phyloP scores from a whole-genome alignment of 2,888 invertebrate genomes.

The Heliconius erato region DNA sequence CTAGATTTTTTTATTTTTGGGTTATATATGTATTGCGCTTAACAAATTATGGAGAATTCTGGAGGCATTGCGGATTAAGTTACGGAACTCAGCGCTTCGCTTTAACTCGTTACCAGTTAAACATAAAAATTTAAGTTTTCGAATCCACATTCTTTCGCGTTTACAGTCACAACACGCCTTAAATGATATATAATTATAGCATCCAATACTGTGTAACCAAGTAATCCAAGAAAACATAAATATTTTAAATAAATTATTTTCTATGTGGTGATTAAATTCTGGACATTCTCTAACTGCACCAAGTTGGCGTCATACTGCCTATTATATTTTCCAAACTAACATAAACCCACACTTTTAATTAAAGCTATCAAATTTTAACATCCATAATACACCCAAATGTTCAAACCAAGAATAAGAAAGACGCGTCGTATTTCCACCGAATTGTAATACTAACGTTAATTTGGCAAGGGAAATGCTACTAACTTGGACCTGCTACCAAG shows the following conservation, averaged over 20 bases:
- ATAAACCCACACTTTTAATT: background rate
- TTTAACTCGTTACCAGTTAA: too few species aligned
- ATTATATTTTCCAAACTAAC: background rate
- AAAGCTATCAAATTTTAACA: conserved; percentile 4
- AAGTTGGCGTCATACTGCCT: background rate
- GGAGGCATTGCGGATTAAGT: too few species aligned
- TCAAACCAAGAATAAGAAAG: conserved; percentile 32
- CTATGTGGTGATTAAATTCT: background rate
- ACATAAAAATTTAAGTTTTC: too few species aligned
- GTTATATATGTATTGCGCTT: too few species aligned
- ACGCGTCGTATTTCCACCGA: conserved; percentile 43
- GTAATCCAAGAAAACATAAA: background rate
- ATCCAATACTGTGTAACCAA: too few species aligned
- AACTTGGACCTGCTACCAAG: conserved; percentile 49
- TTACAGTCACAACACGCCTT: too few species aligned
- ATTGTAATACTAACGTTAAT: conserved; percentile 52
- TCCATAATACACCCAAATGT: conserved; percentile 21
- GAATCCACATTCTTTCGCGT: too few species aligned
- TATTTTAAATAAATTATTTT: too few species aligned
- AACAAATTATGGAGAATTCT: too few species aligned
- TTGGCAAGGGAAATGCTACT: conserved; percentile 53
- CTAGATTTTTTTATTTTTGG: background rate
- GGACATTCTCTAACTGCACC: background rate
- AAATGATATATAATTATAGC: too few species aligned
- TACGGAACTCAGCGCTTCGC: too few species aligned